These are phyloP conservation scores for Cecidostiba fungosa DNA, from an alignment of 2,888 invertebrate species.

Conservation along the genomic window DNA sequence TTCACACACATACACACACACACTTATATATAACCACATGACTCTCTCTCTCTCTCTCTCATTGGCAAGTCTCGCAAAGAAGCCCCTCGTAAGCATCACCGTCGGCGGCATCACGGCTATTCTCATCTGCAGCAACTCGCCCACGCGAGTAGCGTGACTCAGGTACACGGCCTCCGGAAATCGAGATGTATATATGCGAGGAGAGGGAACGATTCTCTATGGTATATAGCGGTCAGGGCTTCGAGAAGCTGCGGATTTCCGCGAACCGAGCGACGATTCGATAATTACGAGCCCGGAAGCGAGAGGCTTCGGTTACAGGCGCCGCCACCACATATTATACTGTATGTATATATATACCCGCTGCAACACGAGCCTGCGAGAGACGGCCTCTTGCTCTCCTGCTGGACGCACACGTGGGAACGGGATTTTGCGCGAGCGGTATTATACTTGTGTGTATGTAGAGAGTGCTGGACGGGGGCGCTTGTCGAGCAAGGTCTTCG, in stretches of 20 bases:
- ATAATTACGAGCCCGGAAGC: slow-evolving; percentile 53
- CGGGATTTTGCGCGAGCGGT: neutral
- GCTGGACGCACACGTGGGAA: slow-evolving; percentile 28
- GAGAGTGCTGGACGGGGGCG: neutral
- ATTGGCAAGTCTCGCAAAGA: neutral
- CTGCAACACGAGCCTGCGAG: slow-evolving; percentile 26
- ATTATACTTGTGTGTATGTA: neutral
- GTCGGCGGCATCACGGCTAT: neutral
- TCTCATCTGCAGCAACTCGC: neutral
- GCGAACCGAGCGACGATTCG: slow-evolving; percentile 55
- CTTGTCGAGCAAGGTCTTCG: slow-evolving; percentile 28
- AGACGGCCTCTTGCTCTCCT: neutral
- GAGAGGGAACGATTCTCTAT: slow-evolving; percentile 3
- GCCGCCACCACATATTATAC: neutral
- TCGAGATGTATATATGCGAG: neutral
- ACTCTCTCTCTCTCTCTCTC: slow-evolving; percentile 2
- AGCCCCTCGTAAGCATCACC: neutral
- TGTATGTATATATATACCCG: neutral
- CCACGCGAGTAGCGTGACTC: slow-evolving; percentile 11
- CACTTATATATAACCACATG: neutral
- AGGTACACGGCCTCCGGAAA: slow-evolving; percentile 31
- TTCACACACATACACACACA: neutral
- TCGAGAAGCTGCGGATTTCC: slow-evolving; percentile 64
- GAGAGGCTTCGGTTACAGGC: slow-evolving; percentile 49
- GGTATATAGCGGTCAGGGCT: slow-evolving; percentile 32